phyloP scores from a whole-genome alignment of 2,797 vertebrate genomes.

The Gymnothorax javanicus region DNA sequence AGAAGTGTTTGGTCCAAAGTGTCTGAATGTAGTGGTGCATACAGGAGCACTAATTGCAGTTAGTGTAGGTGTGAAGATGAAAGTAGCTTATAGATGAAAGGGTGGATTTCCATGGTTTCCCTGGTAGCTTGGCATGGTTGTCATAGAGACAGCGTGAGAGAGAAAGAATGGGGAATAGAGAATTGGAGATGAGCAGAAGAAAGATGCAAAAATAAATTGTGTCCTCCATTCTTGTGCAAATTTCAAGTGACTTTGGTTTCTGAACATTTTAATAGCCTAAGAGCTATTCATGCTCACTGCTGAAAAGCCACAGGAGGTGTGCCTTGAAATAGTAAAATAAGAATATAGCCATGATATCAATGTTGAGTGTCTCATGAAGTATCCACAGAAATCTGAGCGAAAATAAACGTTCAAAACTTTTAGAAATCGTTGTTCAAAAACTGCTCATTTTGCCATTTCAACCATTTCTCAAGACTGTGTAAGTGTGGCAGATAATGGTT shows the following conservation, averaged over 20 bases:
- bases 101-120: slow-evolving; percentile 24
- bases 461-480: too few relatives aligned
- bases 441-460: too few relatives aligned
- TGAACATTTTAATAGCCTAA: slow-evolving; percentile 12
- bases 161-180: neutral
- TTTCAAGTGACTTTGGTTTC: slow-evolving; percentile 25
- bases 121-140: slow-evolving; percentile 26
- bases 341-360: too few relatives aligned
- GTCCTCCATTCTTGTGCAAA: slow-evolving; percentile 34
- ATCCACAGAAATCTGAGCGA: too few relatives aligned
- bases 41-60: neutral
- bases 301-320: neutral
- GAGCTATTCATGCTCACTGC: slow-evolving; percentile 20
- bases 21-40: neutral
- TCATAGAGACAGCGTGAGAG: slow-evolving; percentile 16
- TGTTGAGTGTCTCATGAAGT: too few relatives aligned
- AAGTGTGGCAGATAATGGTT: too few relatives aligned
- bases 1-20: neutral
- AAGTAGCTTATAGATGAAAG: slow-evolving; percentile 15
- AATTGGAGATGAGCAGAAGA: too few relatives aligned
- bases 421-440: too few relatives aligned
- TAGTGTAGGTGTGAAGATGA: slow-evolving; percentile 12
- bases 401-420: too few relatives aligned
- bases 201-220: neutral
- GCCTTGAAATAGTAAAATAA: neutral